Percentiles rank a stretch among this genome's conserved stretches.
phyloP scores from a whole-genome alignment of 2,888 invertebrate genomes.

The Proisotoma minuta region DNA sequence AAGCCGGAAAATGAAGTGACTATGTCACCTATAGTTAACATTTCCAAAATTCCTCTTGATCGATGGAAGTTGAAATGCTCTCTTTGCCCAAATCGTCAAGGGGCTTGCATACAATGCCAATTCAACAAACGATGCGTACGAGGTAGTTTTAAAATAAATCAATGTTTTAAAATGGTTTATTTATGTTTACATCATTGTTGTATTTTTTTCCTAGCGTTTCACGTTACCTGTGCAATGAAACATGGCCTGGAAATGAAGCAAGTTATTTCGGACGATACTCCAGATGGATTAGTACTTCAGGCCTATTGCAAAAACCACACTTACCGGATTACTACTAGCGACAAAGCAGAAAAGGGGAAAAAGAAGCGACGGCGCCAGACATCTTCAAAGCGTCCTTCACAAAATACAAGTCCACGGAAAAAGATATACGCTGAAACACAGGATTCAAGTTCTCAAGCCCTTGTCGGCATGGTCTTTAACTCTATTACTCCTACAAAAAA shows the following conservation, averaged over 20 bases:
- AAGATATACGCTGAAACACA: too few species aligned
- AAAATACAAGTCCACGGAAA: too few species aligned
- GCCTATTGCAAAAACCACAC: conserved; percentile 9
- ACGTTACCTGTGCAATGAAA: conserved; percentile 17
- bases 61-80: conserved; percentile 18
- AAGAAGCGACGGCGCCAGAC: too few species aligned
- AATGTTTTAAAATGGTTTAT: neutral
- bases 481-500: too few species aligned
- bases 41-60: conserved; percentile 2
- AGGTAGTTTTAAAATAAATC: neutral
- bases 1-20: neutral
- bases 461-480: too few species aligned
- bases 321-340: neutral
- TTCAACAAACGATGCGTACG: conserved; percentile 9
- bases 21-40: neutral
- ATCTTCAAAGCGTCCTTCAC: too few species aligned
- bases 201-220: conserved; percentile 6
- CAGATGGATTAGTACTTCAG: neutral
- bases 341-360: neutral
- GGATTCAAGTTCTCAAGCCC: too few species aligned
- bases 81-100: conserved; percentile 8
- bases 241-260: conserved; percentile 5
- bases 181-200: too few species aligned
- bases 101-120: conserved; percentile 14
- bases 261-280: conserved; percentile 1